Evolutionary conservation across 2,113 vertebrate species (phyloP).

Genomic region (Dasyornis broadbenti): DNA sequence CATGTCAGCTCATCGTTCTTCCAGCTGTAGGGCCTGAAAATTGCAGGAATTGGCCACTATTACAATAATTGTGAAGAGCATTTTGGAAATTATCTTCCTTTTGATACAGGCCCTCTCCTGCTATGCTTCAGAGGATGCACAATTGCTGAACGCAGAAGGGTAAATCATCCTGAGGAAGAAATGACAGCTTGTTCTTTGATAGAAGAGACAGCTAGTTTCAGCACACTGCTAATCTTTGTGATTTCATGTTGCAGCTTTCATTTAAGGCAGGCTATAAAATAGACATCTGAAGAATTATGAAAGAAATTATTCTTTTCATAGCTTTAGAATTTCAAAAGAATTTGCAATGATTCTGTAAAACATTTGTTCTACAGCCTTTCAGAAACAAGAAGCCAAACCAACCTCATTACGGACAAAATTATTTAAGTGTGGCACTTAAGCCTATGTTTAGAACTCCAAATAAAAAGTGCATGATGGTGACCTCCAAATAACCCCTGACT

Average conservation of each 20-base stretch:
- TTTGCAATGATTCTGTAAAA: not conserved
- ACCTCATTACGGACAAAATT: not conserved
- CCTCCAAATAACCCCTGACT: slow-evolving; percentile 43
- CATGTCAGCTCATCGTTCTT: not conserved
- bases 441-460: not conserved
- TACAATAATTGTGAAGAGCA: not conserved
- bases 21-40: not conserved
- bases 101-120: not conserved
- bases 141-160: not conserved
- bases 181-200: not conserved
- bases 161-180: not conserved
- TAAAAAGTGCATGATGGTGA: not conserved
- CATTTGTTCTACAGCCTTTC: not conserved
- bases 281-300: not conserved
- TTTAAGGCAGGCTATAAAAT: not conserved
- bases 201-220: not conserved
- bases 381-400: not conserved
- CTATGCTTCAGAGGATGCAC: not conserved
- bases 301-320: not conserved
- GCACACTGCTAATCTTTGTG: not conserved
- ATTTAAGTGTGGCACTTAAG: not conserved
- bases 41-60: not conserved
- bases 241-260: not conserved
- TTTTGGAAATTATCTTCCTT: not conserved
- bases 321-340: not conserved